A percentile compares a stretch with the other conserved stretches of the same genome.
Evolutionary conservation across 2,888 invertebrate species (phyloP).

Genomic region (Polydrusus cervinus): DNA sequence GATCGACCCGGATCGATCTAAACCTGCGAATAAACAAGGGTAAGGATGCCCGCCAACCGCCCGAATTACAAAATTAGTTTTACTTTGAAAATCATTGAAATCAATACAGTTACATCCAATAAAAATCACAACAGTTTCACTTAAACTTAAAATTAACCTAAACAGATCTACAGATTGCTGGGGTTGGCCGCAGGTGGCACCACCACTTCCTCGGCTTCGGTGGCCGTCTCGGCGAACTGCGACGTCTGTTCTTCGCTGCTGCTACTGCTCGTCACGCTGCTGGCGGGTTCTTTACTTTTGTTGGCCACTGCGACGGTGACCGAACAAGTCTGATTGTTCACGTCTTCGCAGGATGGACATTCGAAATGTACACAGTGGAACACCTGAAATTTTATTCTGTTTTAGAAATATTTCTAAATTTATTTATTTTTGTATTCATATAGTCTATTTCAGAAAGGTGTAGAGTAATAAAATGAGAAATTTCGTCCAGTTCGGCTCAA

Average conservation of each 20-base stretch:
- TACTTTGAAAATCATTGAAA: no score
- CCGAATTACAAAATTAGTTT: no score
- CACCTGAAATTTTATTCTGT: conserved; percentile 75
- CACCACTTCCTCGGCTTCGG: conserved; percentile 50
- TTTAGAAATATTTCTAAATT: no score
- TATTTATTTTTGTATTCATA: no score
- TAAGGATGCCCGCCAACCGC: no score
- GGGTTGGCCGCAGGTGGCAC: conserved; percentile 26
- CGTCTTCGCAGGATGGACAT: conserved; percentile 84
- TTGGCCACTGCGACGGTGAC: conserved; percentile 42
- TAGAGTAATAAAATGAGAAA: no score
- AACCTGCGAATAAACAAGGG: no score
- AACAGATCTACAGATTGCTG: conserved; percentile 35
- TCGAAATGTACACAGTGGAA: conserved; percentile 99
- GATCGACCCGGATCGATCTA: no score
- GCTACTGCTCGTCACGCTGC: conserved; percentile 11
- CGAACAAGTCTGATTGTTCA: conserved; percentile 40
- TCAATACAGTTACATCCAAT: conserved; percentile 11
- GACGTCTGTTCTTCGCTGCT: conserved; percentile 26
- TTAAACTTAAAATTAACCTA: conserved; percentile 11
- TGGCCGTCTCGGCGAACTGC: conserved; percentile 48
- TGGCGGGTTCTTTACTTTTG: conserved; percentile 30
- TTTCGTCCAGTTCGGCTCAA: no score
- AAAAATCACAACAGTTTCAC: conserved; percentile 9
- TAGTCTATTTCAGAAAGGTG: no score